Conservation (phyloP, 2,113 vertebrate species). For the cat (Felis catus) region DNA sequence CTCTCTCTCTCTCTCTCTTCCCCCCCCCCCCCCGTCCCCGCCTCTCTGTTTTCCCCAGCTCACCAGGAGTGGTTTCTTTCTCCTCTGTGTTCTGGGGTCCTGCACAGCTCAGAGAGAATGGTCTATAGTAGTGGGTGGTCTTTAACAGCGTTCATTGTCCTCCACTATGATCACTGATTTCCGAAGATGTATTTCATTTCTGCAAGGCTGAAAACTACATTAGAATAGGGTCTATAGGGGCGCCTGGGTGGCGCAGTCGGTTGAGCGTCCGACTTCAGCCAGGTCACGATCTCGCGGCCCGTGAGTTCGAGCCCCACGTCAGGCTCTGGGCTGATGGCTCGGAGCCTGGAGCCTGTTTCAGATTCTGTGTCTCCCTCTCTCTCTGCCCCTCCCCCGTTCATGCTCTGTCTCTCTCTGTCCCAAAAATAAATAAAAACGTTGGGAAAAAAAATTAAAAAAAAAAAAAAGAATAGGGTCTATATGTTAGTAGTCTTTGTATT, state of each 20-base stretch:
- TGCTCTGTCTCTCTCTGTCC: no score
- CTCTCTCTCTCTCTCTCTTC: no score
- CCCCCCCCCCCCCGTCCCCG: rapidly evolving
- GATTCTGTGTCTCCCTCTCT: no score
- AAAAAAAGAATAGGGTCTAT: not conserved
- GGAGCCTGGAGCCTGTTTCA: no score
- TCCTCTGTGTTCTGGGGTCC: not conserved
- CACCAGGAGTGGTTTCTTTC: not conserved
- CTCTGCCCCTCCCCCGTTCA: no score
- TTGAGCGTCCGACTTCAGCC: no score
- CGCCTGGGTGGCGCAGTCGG: no score
- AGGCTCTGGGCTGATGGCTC: no score
- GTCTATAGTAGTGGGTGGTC: not conserved
- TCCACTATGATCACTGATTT: not conserved
- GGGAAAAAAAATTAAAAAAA: no score
- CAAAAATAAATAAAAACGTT: no score
- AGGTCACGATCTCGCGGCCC: no score
- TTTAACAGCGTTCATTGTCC: not conserved
- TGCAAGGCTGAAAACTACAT: not conserved
- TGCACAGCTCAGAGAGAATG: not conserved
- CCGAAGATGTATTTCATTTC: not conserved
- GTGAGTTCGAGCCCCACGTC: no score
- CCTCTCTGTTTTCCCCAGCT: not conserved
- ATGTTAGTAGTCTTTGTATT: not conserved
- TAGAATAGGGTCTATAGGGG: not conserved